A percentile compares a stretch with the other conserved stretches of the same genome.
Conservation (phyloP, 2,113 vertebrate species). For the Anoura caudifer region DNA sequence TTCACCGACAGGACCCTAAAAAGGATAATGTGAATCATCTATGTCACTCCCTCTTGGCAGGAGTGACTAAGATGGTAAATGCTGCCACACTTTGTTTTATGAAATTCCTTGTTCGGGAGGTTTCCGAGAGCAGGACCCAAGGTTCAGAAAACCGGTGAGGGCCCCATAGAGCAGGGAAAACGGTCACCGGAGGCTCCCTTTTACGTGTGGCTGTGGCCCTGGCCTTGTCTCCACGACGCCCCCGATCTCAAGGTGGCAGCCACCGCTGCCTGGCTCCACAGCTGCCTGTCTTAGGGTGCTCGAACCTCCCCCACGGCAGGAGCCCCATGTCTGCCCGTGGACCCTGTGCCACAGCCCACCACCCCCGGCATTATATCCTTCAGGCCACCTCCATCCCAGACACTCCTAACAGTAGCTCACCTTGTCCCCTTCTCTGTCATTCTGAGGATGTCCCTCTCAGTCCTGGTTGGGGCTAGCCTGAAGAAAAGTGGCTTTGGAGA, state of each 20-base stretch:
- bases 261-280: not conserved
- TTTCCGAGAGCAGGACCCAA: not conserved
- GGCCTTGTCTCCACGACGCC: accelerated
- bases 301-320: accelerated
- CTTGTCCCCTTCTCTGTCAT: not conserved
- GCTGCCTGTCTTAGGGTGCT: not conserved
- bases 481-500: not conserved
- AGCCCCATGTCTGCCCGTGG: accelerated
- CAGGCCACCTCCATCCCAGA: not conserved
- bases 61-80: not conserved
- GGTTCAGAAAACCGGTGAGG: not conserved
- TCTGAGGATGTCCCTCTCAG: not conserved
- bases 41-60: not conserved
- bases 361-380: too few relatives aligned
- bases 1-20: slow-evolving; percentile 18
- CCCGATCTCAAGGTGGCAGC: accelerated
- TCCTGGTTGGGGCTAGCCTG: not conserved
- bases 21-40: not conserved
- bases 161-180: not conserved
- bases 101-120: not conserved
- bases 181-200: accelerated
- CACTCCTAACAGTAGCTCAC: accelerated
- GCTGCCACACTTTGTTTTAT: not conserved
- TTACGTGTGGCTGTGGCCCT: accelerated
- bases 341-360: not conserved